Evolutionary conservation across 2,888 invertebrate species (phyloP).

Genomic region (Eustalomyia histrio): DNA sequence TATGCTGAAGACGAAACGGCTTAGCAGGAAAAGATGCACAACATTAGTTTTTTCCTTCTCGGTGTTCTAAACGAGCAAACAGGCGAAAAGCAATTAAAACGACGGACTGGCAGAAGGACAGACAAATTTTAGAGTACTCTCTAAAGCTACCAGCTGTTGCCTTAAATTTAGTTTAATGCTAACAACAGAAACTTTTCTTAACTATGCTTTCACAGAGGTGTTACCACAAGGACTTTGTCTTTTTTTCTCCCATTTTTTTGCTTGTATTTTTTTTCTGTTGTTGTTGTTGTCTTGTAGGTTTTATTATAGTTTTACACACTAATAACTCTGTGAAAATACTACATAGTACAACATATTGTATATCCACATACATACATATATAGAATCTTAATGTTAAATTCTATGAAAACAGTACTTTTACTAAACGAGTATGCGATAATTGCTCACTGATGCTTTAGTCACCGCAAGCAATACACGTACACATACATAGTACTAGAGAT

Average conservation of each 20-base stretch:
- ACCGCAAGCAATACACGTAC: slow-evolving; percentile 52
- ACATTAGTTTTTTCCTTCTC: slow-evolving; percentile 25
- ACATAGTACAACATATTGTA: not conserved
- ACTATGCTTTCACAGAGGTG: slow-evolving; percentile 50
- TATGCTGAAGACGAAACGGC: slow-evolving; percentile 17
- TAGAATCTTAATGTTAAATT: slow-evolving; percentile 47
- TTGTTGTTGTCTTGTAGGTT: not conserved
- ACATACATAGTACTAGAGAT: not conserved
- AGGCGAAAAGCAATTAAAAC: slow-evolving; percentile 64
- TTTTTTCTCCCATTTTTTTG: slow-evolving; percentile 1
- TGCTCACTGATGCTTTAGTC: slow-evolving; percentile 61
- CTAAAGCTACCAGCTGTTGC: slow-evolving; percentile 60
- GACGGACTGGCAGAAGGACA: slow-evolving; percentile 35
- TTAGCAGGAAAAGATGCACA: slow-evolving; percentile 43
- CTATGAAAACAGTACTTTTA: slow-evolving; percentile 41
- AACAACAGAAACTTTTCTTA: slow-evolving; percentile 57
- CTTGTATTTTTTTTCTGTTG: not conserved
- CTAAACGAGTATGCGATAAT: slow-evolving; percentile 61
- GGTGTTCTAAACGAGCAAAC: slow-evolving; percentile 53
- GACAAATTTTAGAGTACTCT: slow-evolving; percentile 38
- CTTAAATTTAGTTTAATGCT: slow-evolving; percentile 60
- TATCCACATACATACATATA: not conserved
- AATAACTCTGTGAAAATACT: slow-evolving; percentile 41
- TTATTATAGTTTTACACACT: slow-evolving; percentile 39
- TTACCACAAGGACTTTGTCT: slow-evolving; percentile 59